Conservation (phyloP, 2,888 invertebrate species). For the Rutpela maculata region DNA sequence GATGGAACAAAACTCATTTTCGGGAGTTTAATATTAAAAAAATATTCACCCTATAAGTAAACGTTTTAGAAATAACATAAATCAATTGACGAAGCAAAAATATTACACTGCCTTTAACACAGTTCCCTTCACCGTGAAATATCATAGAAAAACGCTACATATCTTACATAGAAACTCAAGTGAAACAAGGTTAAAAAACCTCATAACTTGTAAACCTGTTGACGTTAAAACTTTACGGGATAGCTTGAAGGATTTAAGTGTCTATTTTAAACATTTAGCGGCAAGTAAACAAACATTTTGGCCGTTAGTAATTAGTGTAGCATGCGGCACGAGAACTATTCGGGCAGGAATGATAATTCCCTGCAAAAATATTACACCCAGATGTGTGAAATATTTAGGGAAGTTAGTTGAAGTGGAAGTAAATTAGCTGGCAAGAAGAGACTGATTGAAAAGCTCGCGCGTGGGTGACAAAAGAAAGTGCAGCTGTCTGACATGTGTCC, state of each 20-base stretch:
- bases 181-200: background rate
- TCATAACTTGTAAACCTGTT: constrained; percentile 11
- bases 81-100: too few species aligned
- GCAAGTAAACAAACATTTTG: constrained; percentile 35
- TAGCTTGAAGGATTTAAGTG: constrained; percentile 26
- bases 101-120: too few species aligned
- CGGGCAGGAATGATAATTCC: constrained; percentile 56
- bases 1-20: too few species aligned
- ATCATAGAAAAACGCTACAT: background rate
- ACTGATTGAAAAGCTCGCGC: constrained; percentile 67
- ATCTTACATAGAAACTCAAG: background rate
- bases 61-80: too few species aligned
- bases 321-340: constrained; percentile 52
- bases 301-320: constrained; percentile 43
- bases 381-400: constrained; percentile 70
- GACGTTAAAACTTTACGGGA: constrained; percentile 7
- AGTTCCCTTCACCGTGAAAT: background rate
- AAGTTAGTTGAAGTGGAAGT: constrained; percentile 68
- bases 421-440: constrained; percentile 69
- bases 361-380: constrained; percentile 64
- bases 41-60: too few species aligned
- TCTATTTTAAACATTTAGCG: constrained; percentile 20
- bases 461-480: constrained; percentile 72
- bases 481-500: constrained; percentile 72
- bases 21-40: too few species aligned